phyloP scores from a whole-genome alignment of 2,888 invertebrate genomes.

The Drosophila melanosoma region DNA sequence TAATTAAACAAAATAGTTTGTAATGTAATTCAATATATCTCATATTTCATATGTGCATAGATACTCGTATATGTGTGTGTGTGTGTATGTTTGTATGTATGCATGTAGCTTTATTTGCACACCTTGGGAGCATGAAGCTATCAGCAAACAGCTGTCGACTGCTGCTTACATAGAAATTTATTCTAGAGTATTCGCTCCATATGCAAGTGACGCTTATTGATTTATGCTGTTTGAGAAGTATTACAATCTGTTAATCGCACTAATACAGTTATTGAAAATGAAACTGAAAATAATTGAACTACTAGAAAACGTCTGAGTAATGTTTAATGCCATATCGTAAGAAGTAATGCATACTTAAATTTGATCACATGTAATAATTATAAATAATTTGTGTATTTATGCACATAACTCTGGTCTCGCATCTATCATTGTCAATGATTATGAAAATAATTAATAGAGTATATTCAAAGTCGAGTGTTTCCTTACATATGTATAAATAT shows the following conservation, averaged over 20 bases:
- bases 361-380: background rate
- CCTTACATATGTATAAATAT: constrained; percentile 3
- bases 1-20: constrained; percentile 74
- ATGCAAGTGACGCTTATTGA: constrained; percentile 7
- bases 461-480: background rate
- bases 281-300: background rate
- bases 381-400: background rate
- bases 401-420: background rate
- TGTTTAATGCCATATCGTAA: background rate
- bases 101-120: constrained; percentile 14
- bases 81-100: constrained; percentile 4
- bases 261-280: background rate
- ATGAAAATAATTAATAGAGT: constrained; percentile 3
- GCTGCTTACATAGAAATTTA: constrained; percentile 26
- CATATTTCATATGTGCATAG: constrained; percentile 14
- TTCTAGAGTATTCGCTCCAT: constrained; percentile 11
- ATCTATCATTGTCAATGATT: background rate
- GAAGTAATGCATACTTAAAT: background rate
- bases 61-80: background rate
- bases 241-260: background rate
- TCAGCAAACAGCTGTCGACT: constrained; percentile 62
- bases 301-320: background rate
- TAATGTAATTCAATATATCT: constrained; percentile 59
- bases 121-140: constrained; percentile 36
- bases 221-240: constrained; percentile 1